A percentile compares a stretch with the other conserved stretches of the same genome.
phyloP scores from a whole-genome alignment of 1,140 invertebrate genomes.

The Cotesia vestalis region DNA sequence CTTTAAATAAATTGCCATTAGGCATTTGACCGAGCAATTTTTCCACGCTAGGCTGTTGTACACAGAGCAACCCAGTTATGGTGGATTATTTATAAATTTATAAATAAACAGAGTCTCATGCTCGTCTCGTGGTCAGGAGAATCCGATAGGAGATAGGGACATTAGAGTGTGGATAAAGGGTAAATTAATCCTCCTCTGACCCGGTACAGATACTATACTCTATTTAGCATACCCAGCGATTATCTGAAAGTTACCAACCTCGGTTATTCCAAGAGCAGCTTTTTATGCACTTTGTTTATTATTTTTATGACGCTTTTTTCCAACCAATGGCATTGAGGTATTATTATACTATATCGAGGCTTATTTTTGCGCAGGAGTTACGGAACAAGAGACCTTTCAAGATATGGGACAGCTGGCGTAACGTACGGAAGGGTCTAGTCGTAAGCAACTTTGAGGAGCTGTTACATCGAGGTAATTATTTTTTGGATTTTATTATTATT shows the following conservation, averaged over 20 bases:
- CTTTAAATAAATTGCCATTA: neutral
- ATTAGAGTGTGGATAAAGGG: constrained; percentile 38
- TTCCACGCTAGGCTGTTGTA: neutral
- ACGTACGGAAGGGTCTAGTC: constrained; percentile 90
- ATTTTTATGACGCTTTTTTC: neutral
- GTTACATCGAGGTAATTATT: constrained; percentile 78
- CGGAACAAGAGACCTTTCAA: constrained; percentile 96
- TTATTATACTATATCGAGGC: constrained; percentile 27
- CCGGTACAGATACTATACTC: constrained; percentile 54
- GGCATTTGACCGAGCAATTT: constrained; percentile 18
- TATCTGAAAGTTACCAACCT: constrained; percentile 31
- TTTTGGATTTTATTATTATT: constrained; percentile 1
- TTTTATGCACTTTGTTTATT: neutral
- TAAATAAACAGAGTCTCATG: neutral
- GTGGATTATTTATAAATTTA: neutral
- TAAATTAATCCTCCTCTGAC: constrained; percentile 56
- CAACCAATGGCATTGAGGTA: neutral
- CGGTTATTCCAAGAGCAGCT: constrained; percentile 29
- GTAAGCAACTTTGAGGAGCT: constrained; percentile 92
- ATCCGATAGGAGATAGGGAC: constrained; percentile 12
- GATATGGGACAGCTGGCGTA: constrained; percentile 96
- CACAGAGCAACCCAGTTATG: too few species aligned
- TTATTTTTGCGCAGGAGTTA: constrained; percentile 75
- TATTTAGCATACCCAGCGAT: constrained; percentile 59
- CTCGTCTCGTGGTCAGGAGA: neutral